Evolutionary conservation across 1,140 invertebrate genomes (phyloP), one percentile per base, ranked within the genome.

Genomic region (Cydia strobilella): DNA sequence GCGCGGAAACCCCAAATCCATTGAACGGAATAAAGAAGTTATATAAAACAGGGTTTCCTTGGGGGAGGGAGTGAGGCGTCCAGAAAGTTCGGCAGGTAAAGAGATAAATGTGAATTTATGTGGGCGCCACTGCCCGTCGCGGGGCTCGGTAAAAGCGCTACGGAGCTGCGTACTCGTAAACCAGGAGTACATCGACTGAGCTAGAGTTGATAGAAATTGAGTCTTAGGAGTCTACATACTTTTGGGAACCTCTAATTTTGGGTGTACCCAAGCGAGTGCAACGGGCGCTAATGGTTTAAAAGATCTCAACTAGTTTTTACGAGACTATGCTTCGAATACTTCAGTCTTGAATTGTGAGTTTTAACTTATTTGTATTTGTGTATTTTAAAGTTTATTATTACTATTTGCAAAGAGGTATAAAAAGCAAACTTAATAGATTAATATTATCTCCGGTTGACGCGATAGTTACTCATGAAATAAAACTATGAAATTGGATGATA

Each of bases 61-160:
- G 76, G 85, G 78, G 80, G 72, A 79, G 83, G 79, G 81, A 85
- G 82, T 84, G 85, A 87, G 83, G 80, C 81, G 83, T 84, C 84
- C 82, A 82, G 82, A 87, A 87, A 90, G 82, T 87, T 90, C 83
- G 85, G 86, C 86, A 87, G 85, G 85, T 86, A 85, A 48, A 74
- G 78, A 85, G 86, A 88, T 88, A 90, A 88, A 86, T 84, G 79
- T 79, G 80, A 83, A 88, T 87, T 88, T 88, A 90, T 88, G 83
- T 80, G 78, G 81, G 82, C 80, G 82, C 84, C 83, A 73, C 74
- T 72, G 77, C 73, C 73, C 65, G 72, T 66, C 76, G 72, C 18
- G 48, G 66, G 7, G 75, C 75, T 65, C 78, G 31, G 51, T 80
- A 79, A 82, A 83, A 83, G 82, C 80, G 76, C 72, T 27, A 13